These are phyloP conservation scores for Lethrus apterus DNA, from an alignment of 1,140 invertebrate species.

Conservation along the genomic window DNA sequence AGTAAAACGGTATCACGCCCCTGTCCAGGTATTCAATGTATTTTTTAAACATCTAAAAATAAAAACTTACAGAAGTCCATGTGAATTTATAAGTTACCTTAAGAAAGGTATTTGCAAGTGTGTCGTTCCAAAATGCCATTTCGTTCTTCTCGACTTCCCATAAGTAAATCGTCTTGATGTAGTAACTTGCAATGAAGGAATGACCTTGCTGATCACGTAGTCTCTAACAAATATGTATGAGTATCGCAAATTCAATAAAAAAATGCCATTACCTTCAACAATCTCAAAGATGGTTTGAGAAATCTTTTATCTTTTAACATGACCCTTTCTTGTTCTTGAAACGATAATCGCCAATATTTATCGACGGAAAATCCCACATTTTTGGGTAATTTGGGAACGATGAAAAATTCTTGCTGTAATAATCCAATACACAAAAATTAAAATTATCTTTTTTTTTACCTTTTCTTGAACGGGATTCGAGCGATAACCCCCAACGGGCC, in stretches of 20 bases:
- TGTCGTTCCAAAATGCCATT: conserved; percentile 40
- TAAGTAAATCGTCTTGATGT: conserved; percentile 46
- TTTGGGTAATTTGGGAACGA: conserved; percentile 34
- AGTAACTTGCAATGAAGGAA: conserved; percentile 45
- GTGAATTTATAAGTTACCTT: conserved; percentile 17
- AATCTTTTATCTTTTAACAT: conserved; percentile 22
- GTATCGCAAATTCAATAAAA: conserved; percentile 6
- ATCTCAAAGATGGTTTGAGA: conserved; percentile 29
- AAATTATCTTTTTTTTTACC: conserved; percentile 6
- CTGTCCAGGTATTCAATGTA: conserved; percentile 35
- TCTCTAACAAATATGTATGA: conserved; percentile 37
- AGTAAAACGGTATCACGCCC: conserved; percentile 43
- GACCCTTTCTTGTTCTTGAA: conserved; percentile 34
- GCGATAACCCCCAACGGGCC: conserved; percentile 26
- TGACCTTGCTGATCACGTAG: conserved; percentile 41
- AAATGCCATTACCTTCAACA: conserved; percentile 27
- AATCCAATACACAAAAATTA: neutral
- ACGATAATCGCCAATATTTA: conserved; percentile 33
- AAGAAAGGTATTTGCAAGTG: conserved; percentile 40
- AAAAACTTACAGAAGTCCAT: neutral
- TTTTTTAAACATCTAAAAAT: conserved; percentile 38
- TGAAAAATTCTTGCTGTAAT: conserved; percentile 26
- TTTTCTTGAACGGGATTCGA: conserved; percentile 19
- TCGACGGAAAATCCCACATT: neutral
- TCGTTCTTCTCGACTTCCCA: conserved; percentile 40